phyloP scores from a whole-genome alignment of 2,797 vertebrate genomes.

The Characodon lateralis region DNA sequence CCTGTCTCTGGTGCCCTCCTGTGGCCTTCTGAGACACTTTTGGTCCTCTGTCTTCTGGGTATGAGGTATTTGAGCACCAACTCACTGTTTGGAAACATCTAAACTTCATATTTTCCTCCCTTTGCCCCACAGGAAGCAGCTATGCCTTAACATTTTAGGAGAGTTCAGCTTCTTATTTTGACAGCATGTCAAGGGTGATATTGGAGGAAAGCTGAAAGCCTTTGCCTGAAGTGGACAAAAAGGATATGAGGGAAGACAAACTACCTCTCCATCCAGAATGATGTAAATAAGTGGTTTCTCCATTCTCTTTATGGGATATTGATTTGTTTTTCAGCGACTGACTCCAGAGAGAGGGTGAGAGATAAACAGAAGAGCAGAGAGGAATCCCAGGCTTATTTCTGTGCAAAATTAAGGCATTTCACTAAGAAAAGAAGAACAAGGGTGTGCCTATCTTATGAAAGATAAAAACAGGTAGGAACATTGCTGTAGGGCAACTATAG shows the following conservation, averaged over 20 bases:
- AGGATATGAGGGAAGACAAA: conserved; percentile 53
- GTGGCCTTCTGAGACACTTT: conserved; percentile 75
- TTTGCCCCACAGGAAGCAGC: conserved; percentile 26
- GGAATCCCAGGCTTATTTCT: conserved; percentile 34
- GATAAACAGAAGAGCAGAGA: conserved; percentile 16
- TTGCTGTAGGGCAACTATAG: conserved; percentile 22
- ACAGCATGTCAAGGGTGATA: conserved; percentile 56
- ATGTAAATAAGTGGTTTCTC: conserved; percentile 75
- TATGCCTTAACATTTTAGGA: conserved; percentile 41
- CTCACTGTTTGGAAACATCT: conserved; percentile 29
- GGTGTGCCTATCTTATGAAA: background rate
- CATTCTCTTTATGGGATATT: conserved; percentile 71
- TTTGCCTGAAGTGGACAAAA: conserved; percentile 50
- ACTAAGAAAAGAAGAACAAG: conserved; percentile 1
- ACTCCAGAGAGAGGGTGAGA: conserved; percentile 33
- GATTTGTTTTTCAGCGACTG: conserved; percentile 70
- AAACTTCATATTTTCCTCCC: conserved; percentile 36
- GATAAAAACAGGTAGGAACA: background rate
- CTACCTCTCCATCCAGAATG: conserved; percentile 48
- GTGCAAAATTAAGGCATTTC: conserved; percentile 4
- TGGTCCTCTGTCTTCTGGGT: conserved; percentile 26
- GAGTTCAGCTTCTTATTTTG: conserved; percentile 58
- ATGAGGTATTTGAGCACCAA: conserved; percentile 21
- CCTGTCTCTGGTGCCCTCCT: conserved; percentile 81
- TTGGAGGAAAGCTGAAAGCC: conserved; percentile 46